Percentiles rank a stretch among this genome's conserved stretches.
Conservation (phyloP, 2,797 vertebrate species). For the Fratercula arctica region DNA sequence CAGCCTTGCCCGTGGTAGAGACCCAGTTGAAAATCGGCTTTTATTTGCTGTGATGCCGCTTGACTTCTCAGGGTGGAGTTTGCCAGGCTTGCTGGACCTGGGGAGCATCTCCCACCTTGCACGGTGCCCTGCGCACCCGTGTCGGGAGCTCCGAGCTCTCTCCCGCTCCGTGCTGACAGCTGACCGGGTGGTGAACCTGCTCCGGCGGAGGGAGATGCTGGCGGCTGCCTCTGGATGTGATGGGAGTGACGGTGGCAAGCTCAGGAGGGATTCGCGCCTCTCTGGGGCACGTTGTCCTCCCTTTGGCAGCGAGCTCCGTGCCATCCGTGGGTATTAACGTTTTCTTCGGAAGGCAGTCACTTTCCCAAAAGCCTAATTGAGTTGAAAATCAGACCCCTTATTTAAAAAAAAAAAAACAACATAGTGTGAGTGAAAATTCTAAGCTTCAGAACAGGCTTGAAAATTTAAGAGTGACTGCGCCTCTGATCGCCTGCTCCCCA, state of each 20-base stretch:
- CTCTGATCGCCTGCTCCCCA: not conserved
- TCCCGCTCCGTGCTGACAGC: rapidly evolving
- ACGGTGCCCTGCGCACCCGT: rapidly evolving
- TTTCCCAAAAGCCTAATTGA: slow-evolving; percentile 57
- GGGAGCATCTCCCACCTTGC: rapidly evolving
- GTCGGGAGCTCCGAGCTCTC: not conserved
- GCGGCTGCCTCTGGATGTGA: not conserved
- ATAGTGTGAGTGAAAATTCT: slow-evolving; percentile 12
- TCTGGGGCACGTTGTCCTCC: rapidly evolving
- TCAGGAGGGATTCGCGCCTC: not conserved
- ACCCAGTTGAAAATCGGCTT: not conserved
- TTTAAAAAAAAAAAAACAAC: not conserved
- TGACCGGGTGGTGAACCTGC: not conserved
- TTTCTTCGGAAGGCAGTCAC: slow-evolving; percentile 61
- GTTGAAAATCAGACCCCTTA: slow-evolving; percentile 38
- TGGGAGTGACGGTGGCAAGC: not conserved
- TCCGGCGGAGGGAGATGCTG: not conserved
- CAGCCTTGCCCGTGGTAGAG: rapidly evolving
- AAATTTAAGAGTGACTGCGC: not conserved
- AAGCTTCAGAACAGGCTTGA: slow-evolving; percentile 19
- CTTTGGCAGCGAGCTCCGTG: not conserved
- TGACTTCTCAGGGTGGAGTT: not conserved
- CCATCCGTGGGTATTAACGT: not conserved
- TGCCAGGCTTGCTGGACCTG: not conserved
- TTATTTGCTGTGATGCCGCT: not conserved